These are phyloP conservation scores for Ginglymostoma cirratum DNA, from an alignment of 2,113 vertebrate genomes.

Conservation along the genomic window DNA sequence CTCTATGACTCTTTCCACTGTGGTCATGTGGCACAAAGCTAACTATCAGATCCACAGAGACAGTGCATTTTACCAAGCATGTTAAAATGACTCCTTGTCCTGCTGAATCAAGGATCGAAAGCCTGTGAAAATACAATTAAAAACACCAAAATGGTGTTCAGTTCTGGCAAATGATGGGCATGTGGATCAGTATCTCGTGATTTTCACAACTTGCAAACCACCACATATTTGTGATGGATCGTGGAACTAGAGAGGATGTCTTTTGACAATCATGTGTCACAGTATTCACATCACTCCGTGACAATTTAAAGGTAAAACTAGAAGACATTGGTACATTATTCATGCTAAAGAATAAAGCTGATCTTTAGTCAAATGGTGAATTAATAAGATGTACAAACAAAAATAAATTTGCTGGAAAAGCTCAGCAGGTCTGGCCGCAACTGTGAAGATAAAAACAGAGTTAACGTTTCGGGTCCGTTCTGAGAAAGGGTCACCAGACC, in stretches of 20 bases:
- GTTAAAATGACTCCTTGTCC: not conserved
- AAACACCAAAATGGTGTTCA: not conserved
- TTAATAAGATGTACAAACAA: too few species aligned
- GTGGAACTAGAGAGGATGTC: not conserved
- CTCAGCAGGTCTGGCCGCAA: too few species aligned
- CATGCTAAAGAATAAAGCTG: not conserved
- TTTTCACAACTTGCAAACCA: not conserved
- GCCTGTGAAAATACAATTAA: not conserved
- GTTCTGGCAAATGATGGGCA: not conserved
- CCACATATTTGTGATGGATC: not conserved
- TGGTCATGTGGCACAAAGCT: too few species aligned
- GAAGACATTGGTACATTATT: not conserved
- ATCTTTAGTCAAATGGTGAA: not conserved
- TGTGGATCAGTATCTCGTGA: not conserved
- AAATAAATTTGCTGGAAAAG: too few species aligned
- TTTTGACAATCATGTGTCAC: not conserved
- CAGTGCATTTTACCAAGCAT: not conserved
- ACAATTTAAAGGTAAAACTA: not conserved
- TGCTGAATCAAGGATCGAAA: not conserved
- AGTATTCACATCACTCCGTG: not conserved
- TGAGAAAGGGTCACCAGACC: too few species aligned
- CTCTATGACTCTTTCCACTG: too few species aligned
- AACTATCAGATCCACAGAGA: not conserved
- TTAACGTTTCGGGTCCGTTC: too few species aligned
- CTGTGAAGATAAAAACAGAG: too few species aligned